Percentiles rank a stretch among this genome's conserved stretches.
Evolutionary conservation across 2,888 invertebrate genomes (phyloP).

Genomic region (Capitulum mitella): DNA sequence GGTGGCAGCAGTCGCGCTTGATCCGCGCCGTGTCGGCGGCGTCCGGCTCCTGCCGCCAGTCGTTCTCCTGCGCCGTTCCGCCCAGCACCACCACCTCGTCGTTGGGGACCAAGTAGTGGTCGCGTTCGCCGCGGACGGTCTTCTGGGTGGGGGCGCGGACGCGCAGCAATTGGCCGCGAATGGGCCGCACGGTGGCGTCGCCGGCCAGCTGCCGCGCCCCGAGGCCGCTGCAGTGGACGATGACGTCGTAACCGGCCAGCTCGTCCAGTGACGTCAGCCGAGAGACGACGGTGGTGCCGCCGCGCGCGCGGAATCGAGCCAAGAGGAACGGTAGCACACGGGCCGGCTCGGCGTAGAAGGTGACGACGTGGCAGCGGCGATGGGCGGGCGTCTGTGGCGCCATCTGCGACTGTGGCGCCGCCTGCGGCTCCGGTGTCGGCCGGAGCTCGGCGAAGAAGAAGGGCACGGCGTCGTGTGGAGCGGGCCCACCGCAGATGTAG

Average conservation of each 20-base stretch:
- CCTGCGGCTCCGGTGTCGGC: background rate
- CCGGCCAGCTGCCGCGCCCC: slow-evolving; percentile 56
- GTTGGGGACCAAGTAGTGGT: slow-evolving; percentile 34
- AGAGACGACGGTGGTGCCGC: slow-evolving; percentile 51
- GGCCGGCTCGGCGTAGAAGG: slow-evolving; percentile 59
- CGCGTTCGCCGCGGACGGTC: slow-evolving; percentile 28
- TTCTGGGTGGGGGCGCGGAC: slow-evolving; percentile 42
- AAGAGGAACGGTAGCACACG: slow-evolving; percentile 60
- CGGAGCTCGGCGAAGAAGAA: background rate
- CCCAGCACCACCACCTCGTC: slow-evolving; percentile 70
- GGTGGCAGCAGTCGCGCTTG: slow-evolving; percentile 61
- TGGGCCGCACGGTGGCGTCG: slow-evolving; percentile 56
- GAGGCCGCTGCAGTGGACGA: slow-evolving; percentile 75
- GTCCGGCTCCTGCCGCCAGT: slow-evolving; percentile 59
- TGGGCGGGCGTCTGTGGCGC: slow-evolving; percentile 1
- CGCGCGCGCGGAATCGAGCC: slow-evolving; percentile 53
- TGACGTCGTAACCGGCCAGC: slow-evolving; percentile 54
- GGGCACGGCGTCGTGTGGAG: background rate
- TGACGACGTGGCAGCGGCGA: slow-evolving; percentile 56
- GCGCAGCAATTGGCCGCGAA: slow-evolving; percentile 66
- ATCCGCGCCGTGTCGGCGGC: slow-evolving; percentile 68
- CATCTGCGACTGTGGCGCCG: background rate
- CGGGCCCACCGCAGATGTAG: background rate
- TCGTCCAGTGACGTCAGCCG: slow-evolving; percentile 52
- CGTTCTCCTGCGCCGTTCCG: slow-evolving; percentile 74